Conservation (phyloP, 1,140 invertebrate genomes). For the Camponotus pennsylvanicus region DNA sequence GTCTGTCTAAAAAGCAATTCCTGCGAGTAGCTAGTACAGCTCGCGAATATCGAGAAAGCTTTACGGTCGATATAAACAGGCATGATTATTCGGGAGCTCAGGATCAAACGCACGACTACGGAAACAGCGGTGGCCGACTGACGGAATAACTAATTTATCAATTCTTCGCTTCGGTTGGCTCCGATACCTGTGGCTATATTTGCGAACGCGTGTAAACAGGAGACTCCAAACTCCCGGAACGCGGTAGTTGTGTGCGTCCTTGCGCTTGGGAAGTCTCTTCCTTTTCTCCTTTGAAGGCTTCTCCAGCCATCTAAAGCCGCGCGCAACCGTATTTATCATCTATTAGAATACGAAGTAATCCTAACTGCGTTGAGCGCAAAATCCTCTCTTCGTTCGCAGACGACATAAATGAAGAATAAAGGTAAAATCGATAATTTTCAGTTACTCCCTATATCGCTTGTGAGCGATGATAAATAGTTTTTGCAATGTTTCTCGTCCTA, state of each 20-base stretch:
- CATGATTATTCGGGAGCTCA: conserved; percentile 79
- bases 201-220: conserved; percentile 83
- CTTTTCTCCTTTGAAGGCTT: conserved; percentile 44
- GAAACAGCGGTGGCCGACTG: conserved; percentile 79
- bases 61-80: conserved; percentile 74
- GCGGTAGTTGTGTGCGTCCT: conserved; percentile 62
- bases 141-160: conserved; percentile 87
- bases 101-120: conserved; percentile 79
- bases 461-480: conserved; percentile 16
- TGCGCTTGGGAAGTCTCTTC: conserved; percentile 63
- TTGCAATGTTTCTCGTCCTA: background rate
- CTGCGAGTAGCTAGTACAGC: background rate
- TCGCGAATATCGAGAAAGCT: conserved; percentile 13
- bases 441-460: background rate
- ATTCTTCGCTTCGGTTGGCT: conserved; percentile 85
- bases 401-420: background rate
- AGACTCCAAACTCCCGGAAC: conserved; percentile 65
- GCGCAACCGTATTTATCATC: conserved; percentile 15
- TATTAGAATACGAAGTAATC: conserved; percentile 20
- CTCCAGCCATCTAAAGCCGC: background rate
- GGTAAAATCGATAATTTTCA: background rate
- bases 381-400: background rate
- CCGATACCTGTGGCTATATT: conserved; percentile 83
- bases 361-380: background rate
- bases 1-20: background rate